Evolutionary conservation across 30 jellyfish, hydroid and myxozoan genomes (phyloP).

Genomic region (Catostylus mosaicus): DNA sequence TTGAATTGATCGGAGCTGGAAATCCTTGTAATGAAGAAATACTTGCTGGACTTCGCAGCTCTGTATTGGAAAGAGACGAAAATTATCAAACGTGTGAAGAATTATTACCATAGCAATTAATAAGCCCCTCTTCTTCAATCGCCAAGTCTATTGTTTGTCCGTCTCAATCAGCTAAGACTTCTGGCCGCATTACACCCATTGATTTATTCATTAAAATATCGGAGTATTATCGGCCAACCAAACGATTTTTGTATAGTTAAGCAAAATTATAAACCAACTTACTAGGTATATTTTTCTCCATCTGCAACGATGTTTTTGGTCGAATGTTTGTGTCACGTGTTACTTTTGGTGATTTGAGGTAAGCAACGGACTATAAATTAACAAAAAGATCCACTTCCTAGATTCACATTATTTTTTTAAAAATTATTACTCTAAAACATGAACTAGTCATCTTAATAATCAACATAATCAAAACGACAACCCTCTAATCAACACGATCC

Average conservation of each 20-base stretch:
- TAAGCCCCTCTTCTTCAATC: too few relatives aligned
- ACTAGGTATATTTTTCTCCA: neutral
- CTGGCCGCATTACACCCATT: too few relatives aligned
- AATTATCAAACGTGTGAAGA: too few relatives aligned
- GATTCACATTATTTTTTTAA: neutral
- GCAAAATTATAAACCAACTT: neutral
- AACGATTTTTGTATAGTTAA: too few relatives aligned
- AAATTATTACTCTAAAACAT: neutral
- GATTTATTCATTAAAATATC: too few relatives aligned
- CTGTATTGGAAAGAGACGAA: neutral
- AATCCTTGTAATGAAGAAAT: neutral
- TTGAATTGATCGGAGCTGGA: neutral
- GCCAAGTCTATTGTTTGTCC: too few relatives aligned
- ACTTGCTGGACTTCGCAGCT: neutral
- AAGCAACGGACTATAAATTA: neutral
- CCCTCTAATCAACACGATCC: neutral
- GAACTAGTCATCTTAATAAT: neutral
- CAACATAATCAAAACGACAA: neutral
- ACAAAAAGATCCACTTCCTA: neutral
- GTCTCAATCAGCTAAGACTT: too few relatives aligned
- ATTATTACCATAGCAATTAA: too few relatives aligned
- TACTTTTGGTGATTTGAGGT: neutral
- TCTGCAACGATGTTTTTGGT: neutral
- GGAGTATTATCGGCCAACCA: too few relatives aligned
- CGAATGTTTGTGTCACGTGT: neutral